Percentiles rank a stretch among this genome's conserved stretches.
Conservation (phyloP, 2,113 vertebrate genomes). For the Crypturellus undulatus region DNA sequence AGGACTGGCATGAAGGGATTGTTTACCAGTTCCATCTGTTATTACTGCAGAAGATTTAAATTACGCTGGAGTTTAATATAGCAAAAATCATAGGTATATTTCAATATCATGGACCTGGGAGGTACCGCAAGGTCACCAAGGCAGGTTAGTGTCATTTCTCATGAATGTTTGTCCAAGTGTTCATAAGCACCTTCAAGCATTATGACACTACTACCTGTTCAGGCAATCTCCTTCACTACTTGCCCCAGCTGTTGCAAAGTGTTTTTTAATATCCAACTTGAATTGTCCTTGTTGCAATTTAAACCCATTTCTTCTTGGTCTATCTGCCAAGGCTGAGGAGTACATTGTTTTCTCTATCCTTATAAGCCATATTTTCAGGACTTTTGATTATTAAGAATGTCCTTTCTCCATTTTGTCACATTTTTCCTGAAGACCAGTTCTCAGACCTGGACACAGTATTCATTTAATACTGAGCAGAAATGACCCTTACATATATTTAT, state of each 20-base stretch:
- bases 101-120: neutral
- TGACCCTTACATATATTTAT: neutral
- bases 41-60: neutral
- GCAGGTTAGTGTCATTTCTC: neutral
- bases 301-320: neutral
- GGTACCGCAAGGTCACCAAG: neutral
- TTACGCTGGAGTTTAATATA: neutral
- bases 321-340: neutral
- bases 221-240: neutral
- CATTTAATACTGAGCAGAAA: neutral
- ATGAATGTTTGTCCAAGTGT: neutral
- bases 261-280: neutral
- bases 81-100: neutral
- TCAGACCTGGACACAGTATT: neutral
- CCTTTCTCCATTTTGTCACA: neutral
- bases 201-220: neutral
- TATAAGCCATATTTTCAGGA: neutral
- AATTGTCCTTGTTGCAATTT: neutral
- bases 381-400: neutral
- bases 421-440: neutral
- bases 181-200: neutral
- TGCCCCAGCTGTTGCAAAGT: neutral
- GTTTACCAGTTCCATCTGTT: neutral
- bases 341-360: neutral
- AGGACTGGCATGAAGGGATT: neutral